Evolutionary conservation across 2,797 vertebrate genomes (phyloP).

Genomic region (Dendrocincla fuliginosa): DNA sequence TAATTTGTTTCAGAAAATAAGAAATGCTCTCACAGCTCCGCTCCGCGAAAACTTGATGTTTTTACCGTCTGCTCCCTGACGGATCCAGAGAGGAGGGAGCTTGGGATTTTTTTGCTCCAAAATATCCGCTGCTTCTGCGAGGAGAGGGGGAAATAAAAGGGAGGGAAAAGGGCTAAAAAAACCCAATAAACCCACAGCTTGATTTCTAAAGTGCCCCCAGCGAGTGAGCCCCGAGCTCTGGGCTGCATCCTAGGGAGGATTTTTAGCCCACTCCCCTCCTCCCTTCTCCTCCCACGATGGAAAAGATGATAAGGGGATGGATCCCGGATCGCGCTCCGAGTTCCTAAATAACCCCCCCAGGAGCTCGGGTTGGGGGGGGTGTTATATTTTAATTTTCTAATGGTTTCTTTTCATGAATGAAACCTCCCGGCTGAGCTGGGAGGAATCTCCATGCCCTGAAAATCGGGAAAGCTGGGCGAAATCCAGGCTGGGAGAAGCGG

Average conservation of each 20-base stretch:
- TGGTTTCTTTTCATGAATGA: constrained; percentile 3
- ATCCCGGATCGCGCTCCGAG: background rate
- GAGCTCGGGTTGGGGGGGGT: no score
- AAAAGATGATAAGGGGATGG: background rate
- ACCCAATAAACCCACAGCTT: background rate
- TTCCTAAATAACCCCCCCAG: background rate
- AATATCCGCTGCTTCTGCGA: background rate
- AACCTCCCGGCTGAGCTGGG: background rate
- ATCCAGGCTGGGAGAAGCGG: background rate
- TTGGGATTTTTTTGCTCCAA: background rate
- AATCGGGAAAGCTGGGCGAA: background rate
- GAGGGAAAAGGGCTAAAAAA: no score
- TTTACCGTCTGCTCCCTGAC: background rate
- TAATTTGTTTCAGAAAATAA: background rate
- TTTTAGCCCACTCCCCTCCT: background rate
- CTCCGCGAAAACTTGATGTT: background rate
- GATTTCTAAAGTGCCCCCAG: background rate
- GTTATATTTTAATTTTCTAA: no score
- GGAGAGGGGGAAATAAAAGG: background rate
- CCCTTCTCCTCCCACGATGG: background rate
- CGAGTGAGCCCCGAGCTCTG: background rate
- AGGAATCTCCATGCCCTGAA: background rate
- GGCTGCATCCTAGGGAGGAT: background rate
- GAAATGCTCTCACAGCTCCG: background rate
- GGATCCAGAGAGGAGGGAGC: background rate